Evolutionary conservation across 1,140 invertebrate species (phyloP), one percentile per base, ranked within the genome.

Genomic region (Alviniconcha marisindica): DNA sequence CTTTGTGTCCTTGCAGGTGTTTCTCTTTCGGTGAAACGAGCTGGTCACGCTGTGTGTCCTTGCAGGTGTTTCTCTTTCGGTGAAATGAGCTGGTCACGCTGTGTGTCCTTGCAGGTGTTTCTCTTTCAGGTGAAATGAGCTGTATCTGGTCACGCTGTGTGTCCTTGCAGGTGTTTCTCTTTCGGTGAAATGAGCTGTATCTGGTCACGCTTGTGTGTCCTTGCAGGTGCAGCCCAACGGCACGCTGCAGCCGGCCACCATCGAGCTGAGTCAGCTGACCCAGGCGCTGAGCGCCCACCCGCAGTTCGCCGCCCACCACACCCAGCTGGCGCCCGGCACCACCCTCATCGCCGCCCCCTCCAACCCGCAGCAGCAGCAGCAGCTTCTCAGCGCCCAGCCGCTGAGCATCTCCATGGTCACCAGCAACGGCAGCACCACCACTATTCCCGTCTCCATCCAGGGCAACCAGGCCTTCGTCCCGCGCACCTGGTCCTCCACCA

Each of bases 211-310:
- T 18, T 48, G 5, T 48, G 44, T 48, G 44, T 10, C 44, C 7
- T 56, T 91, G 1, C 89, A 86, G 82, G 88, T 89, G 24, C 90
- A 89, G 66, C 82, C 86, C 7, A 81, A 84, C 54, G 85, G 79
- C 51, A 88, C 81, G 38, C 86, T 74, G 18, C 84, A 84, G 81
- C 87, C 83, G 15, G 88, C 87, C 51, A 92, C 92, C 28, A 92
- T 93, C 28, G 93, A 93, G 66, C 87, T 92, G 28, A 89, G 88
- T 56, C 92, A 93, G 42, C 85, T 93, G 2, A 90, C 88, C 21
- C 91, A 92, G 78, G 85, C 91, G n/a, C 84, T 93, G 14, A 71
- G 79, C 18, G 89, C 88, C 44, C 89, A 91, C 77, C 87, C 87
- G 48, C 88, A 89, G 31, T 84, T 87, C 60, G 77, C 87, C 10